Evolutionary conservation across 2,888 invertebrate species (phyloP).

Genomic region (Drosophila lutescens): DNA sequence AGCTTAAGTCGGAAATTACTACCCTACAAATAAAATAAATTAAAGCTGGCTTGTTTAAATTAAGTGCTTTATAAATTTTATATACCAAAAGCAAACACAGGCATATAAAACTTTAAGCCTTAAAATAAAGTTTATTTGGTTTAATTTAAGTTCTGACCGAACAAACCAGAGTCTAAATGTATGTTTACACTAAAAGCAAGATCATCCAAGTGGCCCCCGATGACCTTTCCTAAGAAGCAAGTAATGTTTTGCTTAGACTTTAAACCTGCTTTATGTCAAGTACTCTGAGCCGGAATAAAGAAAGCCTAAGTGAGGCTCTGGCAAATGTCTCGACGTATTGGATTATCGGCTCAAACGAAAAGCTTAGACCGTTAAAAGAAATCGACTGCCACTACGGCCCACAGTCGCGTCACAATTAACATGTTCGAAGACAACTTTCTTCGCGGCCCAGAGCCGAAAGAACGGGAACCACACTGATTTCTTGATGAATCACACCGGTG

Average conservation of each 20-base stretch:
- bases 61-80: too few relatives aligned
- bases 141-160: too few relatives aligned
- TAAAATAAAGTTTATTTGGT: too few relatives aligned
- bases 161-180: neutral
- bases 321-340: neutral
- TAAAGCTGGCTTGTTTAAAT: too few relatives aligned
- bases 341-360: conserved; percentile 5
- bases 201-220: neutral
- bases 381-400: conserved; percentile 19
- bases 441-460: conserved; percentile 24
- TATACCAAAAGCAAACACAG: too few relatives aligned
- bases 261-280: neutral
- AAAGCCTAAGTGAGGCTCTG: neutral
- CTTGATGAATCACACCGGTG: conserved; percentile 54
- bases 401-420: conserved; percentile 64
- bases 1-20: neutral
- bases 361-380: conserved; percentile 45
- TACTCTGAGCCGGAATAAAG: neutral
- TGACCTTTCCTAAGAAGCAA: neutral
- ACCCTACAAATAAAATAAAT: too few relatives aligned
- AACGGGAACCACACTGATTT: conserved; percentile 16
- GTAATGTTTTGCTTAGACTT: neutral
- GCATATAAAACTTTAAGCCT: too few relatives aligned
- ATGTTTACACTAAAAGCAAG: neutral
- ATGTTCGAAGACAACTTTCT: conserved; percentile 74